phyloP scores from a whole-genome alignment of 1,140 invertebrate genomes.

The Drosophila kepulauana region DNA sequence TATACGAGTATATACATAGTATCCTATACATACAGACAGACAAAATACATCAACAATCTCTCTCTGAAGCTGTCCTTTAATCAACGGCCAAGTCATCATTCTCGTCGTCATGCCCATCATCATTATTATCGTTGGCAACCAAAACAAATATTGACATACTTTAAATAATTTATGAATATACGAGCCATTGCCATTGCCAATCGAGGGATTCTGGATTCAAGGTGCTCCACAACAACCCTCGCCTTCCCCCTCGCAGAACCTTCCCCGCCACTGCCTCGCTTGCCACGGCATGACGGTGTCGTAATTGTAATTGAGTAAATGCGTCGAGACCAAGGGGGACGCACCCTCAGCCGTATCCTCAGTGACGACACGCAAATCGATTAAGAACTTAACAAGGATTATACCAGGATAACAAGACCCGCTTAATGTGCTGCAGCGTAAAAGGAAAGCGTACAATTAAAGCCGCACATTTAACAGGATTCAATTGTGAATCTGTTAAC shows the following conservation, averaged over 20 bases:
- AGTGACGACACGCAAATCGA: slow-evolving; percentile 64
- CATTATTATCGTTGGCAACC: slow-evolving; percentile 42
- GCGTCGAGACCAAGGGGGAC: slow-evolving; percentile 19
- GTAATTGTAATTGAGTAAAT: slow-evolving; percentile 67
- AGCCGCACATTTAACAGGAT: slow-evolving; percentile 13
- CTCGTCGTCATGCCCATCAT: slow-evolving; percentile 9
- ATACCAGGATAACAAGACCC: slow-evolving; percentile 53
- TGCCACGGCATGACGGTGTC: slow-evolving; percentile 29
- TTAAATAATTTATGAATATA: slow-evolving; percentile 79
- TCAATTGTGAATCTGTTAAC: slow-evolving; percentile 7
- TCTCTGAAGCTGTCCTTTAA: slow-evolving; percentile 43
- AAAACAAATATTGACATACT: slow-evolving; percentile 67
- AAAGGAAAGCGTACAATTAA: slow-evolving; percentile 43
- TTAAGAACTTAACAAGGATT: slow-evolving; percentile 73
- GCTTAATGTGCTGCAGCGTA: slow-evolving; percentile 46
- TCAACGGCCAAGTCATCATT: slow-evolving; percentile 38
- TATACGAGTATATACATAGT: slow-evolving; percentile 4
- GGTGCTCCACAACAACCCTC: slow-evolving; percentile 3
- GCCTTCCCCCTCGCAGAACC: not conserved
- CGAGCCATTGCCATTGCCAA: slow-evolving; percentile 35
- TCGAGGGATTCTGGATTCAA: slow-evolving; percentile 30
- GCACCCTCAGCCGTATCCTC: slow-evolving; percentile 11
- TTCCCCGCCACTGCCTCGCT: not conserved
- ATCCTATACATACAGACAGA: slow-evolving; percentile 10
- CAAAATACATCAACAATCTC: not conserved